Conservation (phyloP, 2,113 vertebrate species). For the Saguinus imperator region DNA sequence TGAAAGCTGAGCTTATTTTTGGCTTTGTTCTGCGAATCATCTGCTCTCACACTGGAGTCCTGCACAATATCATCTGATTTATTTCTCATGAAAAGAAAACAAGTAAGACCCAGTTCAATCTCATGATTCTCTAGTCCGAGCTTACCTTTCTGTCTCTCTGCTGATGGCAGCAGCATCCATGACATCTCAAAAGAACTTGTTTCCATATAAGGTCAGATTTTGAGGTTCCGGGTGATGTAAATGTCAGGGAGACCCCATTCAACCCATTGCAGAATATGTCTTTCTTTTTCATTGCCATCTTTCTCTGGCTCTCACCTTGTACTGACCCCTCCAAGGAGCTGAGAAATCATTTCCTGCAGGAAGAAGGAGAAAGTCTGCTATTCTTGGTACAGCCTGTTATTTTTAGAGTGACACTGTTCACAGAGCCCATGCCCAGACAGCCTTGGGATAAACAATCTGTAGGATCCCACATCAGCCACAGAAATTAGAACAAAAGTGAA, state of each 20-base stretch:
- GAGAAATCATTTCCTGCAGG: accelerated
- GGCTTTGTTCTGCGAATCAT: not conserved
- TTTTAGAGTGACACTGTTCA: not conserved
- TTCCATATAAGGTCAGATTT: not conserved
- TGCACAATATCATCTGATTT: accelerated
- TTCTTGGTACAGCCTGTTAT: not conserved
- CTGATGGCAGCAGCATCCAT: not conserved
- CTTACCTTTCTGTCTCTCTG: not conserved
- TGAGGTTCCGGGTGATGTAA: not conserved
- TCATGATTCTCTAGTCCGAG: accelerated
- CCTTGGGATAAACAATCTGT: not conserved
- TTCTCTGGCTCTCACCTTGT: not conserved
- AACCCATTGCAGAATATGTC: accelerated
- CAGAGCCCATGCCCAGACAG: not conserved
- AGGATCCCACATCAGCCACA: accelerated
- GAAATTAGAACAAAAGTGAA: not conserved
- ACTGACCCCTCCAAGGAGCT: not conserved
- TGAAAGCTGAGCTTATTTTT: not conserved
- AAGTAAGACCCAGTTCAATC: not conserved
- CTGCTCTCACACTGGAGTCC: not conserved
- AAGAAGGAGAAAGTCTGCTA: not conserved
- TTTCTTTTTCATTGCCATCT: not conserved
- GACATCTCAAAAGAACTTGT: not conserved
- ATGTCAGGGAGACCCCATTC: too few species aligned
- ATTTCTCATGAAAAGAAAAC: not conserved